These are phyloP conservation scores for Rhynchopsitta pachyrhyncha DNA, from an alignment of 2,113 vertebrate species.

Conservation along the genomic window DNA sequence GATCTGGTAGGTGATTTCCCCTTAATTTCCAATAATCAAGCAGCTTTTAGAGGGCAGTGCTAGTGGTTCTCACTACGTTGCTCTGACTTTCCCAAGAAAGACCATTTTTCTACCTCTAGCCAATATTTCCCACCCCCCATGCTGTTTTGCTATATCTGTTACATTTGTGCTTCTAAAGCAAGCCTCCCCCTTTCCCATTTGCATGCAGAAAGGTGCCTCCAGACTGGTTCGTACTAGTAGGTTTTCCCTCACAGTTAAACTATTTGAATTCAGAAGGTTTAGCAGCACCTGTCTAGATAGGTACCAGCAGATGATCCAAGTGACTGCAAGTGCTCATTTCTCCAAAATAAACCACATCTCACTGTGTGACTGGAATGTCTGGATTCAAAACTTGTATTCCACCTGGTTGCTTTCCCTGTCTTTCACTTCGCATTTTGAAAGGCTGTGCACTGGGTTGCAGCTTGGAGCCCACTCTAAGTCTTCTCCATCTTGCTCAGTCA, in stretches of 20 bases:
- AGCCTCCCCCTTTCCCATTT: neutral
- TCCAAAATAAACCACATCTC: neutral
- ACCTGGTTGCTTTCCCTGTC: neutral
- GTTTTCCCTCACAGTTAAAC: neutral
- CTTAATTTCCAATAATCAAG: neutral
- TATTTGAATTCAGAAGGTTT: neutral
- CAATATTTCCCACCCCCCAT: neutral
- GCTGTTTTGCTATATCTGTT: neutral
- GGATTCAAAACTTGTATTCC: neutral
- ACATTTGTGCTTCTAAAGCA: neutral
- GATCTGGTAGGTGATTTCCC: neutral
- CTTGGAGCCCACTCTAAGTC: neutral
- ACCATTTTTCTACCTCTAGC: neutral
- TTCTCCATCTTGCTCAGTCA: neutral
- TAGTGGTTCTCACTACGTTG: neutral
- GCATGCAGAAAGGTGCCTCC: neutral
- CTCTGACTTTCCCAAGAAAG: neutral
- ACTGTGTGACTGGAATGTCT: neutral
- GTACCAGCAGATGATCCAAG: neutral
- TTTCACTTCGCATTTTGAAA: neutral
- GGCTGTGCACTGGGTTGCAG: neutral
- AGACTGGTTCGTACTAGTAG: neutral
- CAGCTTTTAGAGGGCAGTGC: neutral
- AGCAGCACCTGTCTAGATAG: neutral
- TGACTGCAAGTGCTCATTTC: neutral